These are phyloP conservation scores for Tiaroga cobitis DNA, from an alignment of 2,797 vertebrate species.

Conservation along the genomic window DNA sequence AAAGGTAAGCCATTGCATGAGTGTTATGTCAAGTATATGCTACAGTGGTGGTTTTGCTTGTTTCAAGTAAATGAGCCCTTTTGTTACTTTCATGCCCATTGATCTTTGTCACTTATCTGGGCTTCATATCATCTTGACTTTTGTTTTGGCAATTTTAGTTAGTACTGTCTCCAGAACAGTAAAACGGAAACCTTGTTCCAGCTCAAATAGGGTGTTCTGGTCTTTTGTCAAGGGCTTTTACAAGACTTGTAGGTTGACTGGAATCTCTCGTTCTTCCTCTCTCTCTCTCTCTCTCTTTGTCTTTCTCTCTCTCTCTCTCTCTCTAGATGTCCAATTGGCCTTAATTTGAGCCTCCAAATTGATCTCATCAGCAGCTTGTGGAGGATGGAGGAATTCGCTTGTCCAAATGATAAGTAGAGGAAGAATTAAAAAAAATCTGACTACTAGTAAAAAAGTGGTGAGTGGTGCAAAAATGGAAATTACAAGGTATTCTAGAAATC, in stretches of 20 bases:
- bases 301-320: constrained; percentile 10
- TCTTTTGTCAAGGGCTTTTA: constrained; percentile 1
- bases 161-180: constrained; percentile 2
- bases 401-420: constrained; percentile 25
- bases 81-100: constrained; percentile 21
- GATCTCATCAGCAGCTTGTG: constrained; percentile 48
- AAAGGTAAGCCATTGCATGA: neutral
- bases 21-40: constrained; percentile 24
- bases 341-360: constrained; percentile 57
- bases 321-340: constrained; percentile 43
- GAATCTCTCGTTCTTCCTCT: constrained; percentile 31
- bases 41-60: constrained; percentile 1
- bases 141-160: neutral
- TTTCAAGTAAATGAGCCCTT: constrained; percentile 13
- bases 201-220: neutral
- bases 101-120: constrained; percentile 20
- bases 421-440: constrained; percentile 38
- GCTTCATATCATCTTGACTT: neutral
- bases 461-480: constrained; percentile 8
- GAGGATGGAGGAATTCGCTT: constrained; percentile 24
- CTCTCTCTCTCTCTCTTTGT: neutral
- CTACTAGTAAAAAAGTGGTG: constrained; percentile 52
- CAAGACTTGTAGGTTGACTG: constrained; percentile 46
- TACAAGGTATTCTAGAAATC: constrained; percentile 13
- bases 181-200: neutral